Evolutionary conservation across 1,140 invertebrate species (phyloP), one percentile per base, ranked within the genome.

Genomic region (Drosophila leontia): DNA sequence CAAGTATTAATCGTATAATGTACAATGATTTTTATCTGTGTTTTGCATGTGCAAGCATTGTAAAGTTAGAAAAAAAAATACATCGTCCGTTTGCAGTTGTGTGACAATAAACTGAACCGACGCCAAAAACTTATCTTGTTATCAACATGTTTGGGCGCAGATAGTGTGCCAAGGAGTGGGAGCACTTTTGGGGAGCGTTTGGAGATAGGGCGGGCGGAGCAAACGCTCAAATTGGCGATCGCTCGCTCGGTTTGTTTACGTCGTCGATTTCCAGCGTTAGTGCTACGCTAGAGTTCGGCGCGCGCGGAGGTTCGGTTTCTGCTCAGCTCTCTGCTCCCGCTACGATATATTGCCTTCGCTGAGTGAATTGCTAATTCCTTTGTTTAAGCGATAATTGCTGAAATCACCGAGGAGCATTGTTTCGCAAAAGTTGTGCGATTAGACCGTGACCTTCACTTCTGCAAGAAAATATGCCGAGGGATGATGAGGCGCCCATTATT

Each of bases 331-430:
- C 29, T 37, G 34, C 19, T 45, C 44, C 60, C 61, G 15, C 62
- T 55, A 23, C 61, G 41, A 76, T 34, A 57, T 26, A 57, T 59
- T 53, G 39, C n/a, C 44, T 60, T 23, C 7, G 37, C 35, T 39
- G 47, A 47, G 80, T 83, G 84, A 88, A 58, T 88, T 61, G 80
- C 80, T 83, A 88, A 78, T 87, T 83, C 55, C 83, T 83, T 87
- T 88, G 83, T 88, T 45, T 42, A 42, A 32, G 8, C 67, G 67
- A 53, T 69, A 69, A 69, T 69, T 69, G 47, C 26, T 15, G 39
- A 47, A 19, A 69, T 53, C n/a, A 35, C 12, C 15, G 8, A 39
- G 35, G 5, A 11, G 53, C 35, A 39, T 55, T 55, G 61, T 41
- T 65, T 62, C n/a, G 48, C 32, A 47, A 29, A 45, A 45, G 39